Conservation (phyloP, 2,797 vertebrate species). For the Cossypha niveicapilla region DNA sequence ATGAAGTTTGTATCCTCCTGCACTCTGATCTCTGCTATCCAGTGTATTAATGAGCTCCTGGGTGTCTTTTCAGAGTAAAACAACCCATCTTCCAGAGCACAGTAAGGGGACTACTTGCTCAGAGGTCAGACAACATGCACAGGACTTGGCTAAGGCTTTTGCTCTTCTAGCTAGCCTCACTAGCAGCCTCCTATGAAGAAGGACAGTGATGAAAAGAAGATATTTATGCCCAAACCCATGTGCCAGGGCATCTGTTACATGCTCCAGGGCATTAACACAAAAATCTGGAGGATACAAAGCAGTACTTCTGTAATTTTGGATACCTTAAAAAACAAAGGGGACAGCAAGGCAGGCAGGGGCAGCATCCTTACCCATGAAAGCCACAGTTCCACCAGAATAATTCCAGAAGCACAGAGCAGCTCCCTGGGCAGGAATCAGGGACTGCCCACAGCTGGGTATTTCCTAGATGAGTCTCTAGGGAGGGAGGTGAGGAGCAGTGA, state of each 20-base stretch:
- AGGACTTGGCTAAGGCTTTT: neutral
- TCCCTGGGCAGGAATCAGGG: neutral
- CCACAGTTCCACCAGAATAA: accelerated
- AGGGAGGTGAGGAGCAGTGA: neutral
- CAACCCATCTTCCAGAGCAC: neutral
- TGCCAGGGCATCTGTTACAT: neutral
- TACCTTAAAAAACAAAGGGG: neutral
- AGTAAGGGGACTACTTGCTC: neutral
- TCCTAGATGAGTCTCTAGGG: accelerated
- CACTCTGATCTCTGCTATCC: neutral
- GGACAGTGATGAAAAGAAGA: neutral
- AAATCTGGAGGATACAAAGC: neutral
- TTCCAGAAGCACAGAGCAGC: neutral
- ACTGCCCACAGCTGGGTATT: neutral
- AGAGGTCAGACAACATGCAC: neutral
- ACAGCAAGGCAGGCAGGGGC: neutral
- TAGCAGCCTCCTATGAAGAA: neutral
- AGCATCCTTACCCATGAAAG: neutral
- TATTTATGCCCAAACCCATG: neutral
- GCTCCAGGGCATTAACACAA: neutral
- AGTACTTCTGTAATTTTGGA: neutral
- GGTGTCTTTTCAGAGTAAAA: neutral
- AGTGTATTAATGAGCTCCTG: neutral
- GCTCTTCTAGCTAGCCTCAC: neutral
- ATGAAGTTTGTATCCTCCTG: neutral